Evolutionary conservation across 2,797 vertebrate genomes (phyloP).

Genomic region (Poecilia wingei): DNA sequence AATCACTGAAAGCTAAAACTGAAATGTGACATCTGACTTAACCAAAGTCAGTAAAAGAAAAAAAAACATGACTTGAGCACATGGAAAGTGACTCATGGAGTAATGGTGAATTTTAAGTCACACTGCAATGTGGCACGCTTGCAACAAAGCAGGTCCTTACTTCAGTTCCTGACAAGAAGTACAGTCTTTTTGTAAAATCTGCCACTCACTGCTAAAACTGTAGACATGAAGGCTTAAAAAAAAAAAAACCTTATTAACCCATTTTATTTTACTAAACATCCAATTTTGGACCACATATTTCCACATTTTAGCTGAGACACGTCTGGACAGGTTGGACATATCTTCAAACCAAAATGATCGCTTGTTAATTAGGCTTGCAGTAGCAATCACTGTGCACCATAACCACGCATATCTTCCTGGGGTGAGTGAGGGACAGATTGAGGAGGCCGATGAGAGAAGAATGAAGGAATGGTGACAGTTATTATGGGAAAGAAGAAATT

Average conservation of each 20-base stretch:
- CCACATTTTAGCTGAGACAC: background rate
- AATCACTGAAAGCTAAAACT: background rate
- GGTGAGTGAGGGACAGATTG: slow-evolving; percentile 2
- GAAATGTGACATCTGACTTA: background rate
- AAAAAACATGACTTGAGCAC: background rate
- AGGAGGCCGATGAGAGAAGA: slow-evolving; percentile 11
- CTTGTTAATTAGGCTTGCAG: slow-evolving; percentile 10
- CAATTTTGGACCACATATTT: background rate
- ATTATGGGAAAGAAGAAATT: slow-evolving; percentile 4
- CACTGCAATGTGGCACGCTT: background rate
- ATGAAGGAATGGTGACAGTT: background rate
- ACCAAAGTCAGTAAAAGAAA: background rate
- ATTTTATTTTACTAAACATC: background rate
- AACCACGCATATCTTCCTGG: slow-evolving; percentile 11
- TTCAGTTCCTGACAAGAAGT: background rate
- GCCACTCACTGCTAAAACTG: background rate
- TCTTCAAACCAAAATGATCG: background rate
- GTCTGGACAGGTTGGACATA: background rate
- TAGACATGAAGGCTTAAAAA: background rate
- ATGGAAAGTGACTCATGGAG: background rate
- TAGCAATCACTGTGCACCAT: background rate
- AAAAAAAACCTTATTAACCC: background rate
- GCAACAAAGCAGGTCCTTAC: background rate
- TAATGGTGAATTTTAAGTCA: background rate
- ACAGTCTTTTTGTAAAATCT: background rate